phyloP scores from a whole-genome alignment of 2,888 invertebrate genomes.

The Morinoia aosen region DNA sequence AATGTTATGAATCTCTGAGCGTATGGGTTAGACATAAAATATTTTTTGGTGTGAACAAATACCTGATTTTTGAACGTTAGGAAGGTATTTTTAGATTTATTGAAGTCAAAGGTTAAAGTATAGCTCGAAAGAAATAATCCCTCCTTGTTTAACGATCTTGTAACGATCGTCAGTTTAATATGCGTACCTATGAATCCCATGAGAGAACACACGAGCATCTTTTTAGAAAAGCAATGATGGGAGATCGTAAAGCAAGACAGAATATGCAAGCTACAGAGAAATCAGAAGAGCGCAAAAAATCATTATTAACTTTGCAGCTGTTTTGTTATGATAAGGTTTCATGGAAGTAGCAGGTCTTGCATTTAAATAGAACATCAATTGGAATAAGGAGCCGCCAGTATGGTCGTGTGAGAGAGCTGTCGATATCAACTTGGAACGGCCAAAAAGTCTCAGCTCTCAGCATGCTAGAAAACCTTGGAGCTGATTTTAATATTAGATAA shows the following conservation, averaged over 20 bases:
- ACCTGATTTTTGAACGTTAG: background rate
- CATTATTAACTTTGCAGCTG: background rate
- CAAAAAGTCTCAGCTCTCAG: conserved; percentile 41
- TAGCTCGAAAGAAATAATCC: background rate
- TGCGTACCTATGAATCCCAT: background rate
- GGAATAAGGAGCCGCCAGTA: background rate
- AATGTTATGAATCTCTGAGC: background rate
- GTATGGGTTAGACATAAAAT: background rate
- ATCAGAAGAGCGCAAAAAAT: background rate
- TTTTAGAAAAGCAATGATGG: background rate
- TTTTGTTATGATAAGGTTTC: background rate
- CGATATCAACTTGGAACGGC: conserved; percentile 28
- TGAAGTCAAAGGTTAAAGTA: background rate
- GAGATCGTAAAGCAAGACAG: background rate
- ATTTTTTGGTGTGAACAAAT: background rate
- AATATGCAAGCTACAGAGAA: background rate
- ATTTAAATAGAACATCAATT: conserved; percentile 1
- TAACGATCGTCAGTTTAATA: background rate
- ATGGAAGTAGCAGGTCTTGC: background rate
- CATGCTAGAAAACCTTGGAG: conserved; percentile 51
- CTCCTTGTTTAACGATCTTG: background rate
- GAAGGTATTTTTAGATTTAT: background rate
- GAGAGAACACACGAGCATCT: background rate
- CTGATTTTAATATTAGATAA: conserved; percentile 53
- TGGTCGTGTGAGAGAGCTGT: conserved; percentile 19